Percentiles rank a stretch among this genome's conserved stretches.
Conservation (phyloP, 2,113 vertebrate genomes). For the Sylvietta virens region DNA sequence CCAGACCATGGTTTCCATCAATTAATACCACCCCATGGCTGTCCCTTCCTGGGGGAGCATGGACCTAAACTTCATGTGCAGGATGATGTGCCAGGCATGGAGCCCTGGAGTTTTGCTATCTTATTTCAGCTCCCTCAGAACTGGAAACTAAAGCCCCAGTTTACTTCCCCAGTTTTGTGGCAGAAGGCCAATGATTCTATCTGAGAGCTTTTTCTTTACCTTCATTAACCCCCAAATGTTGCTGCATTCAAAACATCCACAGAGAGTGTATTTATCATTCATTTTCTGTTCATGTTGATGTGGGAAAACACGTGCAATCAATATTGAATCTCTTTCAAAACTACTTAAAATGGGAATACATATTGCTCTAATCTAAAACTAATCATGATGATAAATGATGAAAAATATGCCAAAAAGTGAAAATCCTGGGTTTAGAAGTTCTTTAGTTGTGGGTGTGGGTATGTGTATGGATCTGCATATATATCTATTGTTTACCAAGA, state of each 20-base stretch:
- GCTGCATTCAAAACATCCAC: constrained; percentile 27
- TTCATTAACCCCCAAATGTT: constrained; percentile 61
- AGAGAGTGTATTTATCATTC: constrained; percentile 46
- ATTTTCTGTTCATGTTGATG: constrained; percentile 48
- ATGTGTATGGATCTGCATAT: neutral
- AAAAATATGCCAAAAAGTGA: constrained; percentile 39
- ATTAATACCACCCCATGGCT: neutral
- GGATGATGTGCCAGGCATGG: neutral
- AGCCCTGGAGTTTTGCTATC: neutral
- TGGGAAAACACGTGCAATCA: constrained; percentile 62
- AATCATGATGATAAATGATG: constrained; percentile 48
- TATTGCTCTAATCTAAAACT: constrained; percentile 51
- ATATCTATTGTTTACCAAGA: neutral
- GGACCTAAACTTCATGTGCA: neutral
- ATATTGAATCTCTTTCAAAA: constrained; percentile 51
- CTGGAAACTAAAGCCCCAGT: constrained; percentile 9
- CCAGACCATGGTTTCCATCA: neutral
- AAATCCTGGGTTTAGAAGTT: neutral
- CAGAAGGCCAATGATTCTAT: constrained; percentile 38
- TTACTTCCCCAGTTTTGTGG: constrained; percentile 41
- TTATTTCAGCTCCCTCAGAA: neutral
- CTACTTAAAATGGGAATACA: constrained; percentile 46
- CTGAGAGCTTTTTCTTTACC: constrained; percentile 45
- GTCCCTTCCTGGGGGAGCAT: neutral
- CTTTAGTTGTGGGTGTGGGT: neutral